These are phyloP conservation scores for Melinaea menophilus DNA, from an alignment of 2,888 invertebrate genomes.

Conservation along the genomic window DNA sequence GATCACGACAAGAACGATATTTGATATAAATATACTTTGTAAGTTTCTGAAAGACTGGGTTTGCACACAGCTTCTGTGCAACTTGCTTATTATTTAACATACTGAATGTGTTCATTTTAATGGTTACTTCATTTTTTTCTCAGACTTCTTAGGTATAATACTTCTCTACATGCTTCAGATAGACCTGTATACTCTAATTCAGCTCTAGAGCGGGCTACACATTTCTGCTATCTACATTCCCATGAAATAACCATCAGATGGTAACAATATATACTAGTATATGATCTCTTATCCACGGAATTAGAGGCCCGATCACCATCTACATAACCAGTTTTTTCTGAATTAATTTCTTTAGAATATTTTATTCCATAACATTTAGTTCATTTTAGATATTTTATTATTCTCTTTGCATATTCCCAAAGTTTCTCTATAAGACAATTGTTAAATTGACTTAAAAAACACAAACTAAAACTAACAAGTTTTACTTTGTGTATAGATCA, in stretches of 20 bases:
- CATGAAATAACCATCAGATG: conserved; percentile 38
- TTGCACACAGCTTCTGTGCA: conserved; percentile 8
- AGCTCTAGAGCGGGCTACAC: conserved; percentile 28
- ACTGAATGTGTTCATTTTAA: conserved; percentile 3
- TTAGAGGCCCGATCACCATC: too few relatives aligned
- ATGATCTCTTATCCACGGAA: conserved; percentile 35
- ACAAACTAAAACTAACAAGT: conserved; percentile 1
- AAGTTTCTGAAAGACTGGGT: too few relatives aligned
- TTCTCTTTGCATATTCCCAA: conserved; percentile 14
- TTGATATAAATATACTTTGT: background rate
- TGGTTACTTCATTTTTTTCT: conserved; percentile 3
- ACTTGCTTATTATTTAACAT: background rate
- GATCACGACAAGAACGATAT: conserved; percentile 28
- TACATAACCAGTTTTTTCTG: too few relatives aligned
- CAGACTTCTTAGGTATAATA: conserved; percentile 4
- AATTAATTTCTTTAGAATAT: too few relatives aligned
- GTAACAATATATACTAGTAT: conserved; percentile 38
- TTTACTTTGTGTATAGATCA: background rate
- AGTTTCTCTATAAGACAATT: conserved; percentile 18
- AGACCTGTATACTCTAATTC: conserved; percentile 27
- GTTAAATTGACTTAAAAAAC: too few relatives aligned
- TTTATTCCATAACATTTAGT: too few relatives aligned
- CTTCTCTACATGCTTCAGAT: conserved; percentile 22
- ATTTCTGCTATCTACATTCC: conserved; percentile 34
- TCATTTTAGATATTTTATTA: too few relatives aligned